Evolutionary conservation across 2,797 vertebrate genomes (phyloP), one percentile per base, ranked within the genome.

Genomic region (Rhabdophis nuchalis): DNA sequence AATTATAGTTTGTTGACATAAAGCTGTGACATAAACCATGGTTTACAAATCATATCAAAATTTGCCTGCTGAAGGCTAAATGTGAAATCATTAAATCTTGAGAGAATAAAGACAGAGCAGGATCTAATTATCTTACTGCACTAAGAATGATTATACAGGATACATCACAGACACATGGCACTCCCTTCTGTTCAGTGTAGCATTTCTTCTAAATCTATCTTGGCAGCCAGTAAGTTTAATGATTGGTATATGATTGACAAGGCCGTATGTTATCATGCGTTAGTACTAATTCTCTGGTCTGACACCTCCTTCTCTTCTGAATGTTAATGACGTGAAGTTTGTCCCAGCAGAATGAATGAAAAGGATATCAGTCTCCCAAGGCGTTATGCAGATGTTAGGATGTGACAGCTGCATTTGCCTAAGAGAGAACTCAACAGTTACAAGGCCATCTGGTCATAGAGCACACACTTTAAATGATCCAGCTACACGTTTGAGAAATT

Each of bases 321-420:
- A 96, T 96, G 90, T 91, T 93, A 96, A 95, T 95, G 92, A 88
- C 2, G 89, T 95, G 92, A 88, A 3, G 91, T 92, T 41, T 91
- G 94, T 94, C 92, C 93, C 57, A 94, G 86, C 93, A 93, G 93
- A 96, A 95, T 95, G 95, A 96, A 96, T 96, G 94, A 95, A 93
- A 96, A 96, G 95, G 91, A 87, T 86, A 93, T 64, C n/a, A 18
- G 56, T 95, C 95, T 92, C 91, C 95, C 0, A 77, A 95, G 95
- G 91, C 36, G 93, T 93, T 0, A 0, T 96, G 94, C 96, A 96
- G 94, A 96, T 95, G 94, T 95, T 97, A 91, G 60, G 90, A 94
- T 92, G 95, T 96, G 95, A 96, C 95, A 94, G 92, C 90, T 64
- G 92, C 86, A 86, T 57, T 92, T 94, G 90, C 95, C 93, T 92